Conservation (phyloP, 1,140 invertebrate species). For the Drosophila yakuba region DNA sequence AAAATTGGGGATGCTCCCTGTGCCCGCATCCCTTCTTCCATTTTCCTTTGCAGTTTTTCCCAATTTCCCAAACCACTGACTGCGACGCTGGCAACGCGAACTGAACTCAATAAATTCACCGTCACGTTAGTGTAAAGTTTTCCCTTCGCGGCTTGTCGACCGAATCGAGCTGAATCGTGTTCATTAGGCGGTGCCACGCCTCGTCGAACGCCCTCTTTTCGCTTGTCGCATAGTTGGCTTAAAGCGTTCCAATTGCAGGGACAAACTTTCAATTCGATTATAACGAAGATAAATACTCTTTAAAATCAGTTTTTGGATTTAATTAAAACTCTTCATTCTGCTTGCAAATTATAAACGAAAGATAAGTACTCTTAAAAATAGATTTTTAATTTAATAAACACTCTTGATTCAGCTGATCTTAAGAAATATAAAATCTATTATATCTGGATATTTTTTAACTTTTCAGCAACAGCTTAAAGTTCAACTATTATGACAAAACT, state of each 20-base stretch:
- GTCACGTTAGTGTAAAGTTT: slow-evolving; percentile 55
- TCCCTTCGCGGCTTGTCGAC: slow-evolving; percentile 17
- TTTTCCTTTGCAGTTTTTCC: slow-evolving; percentile 21
- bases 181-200: slow-evolving; percentile 47
- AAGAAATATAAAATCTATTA: too few species aligned
- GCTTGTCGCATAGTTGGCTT: slow-evolving; percentile 1
- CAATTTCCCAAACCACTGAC: slow-evolving; percentile 26
- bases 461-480: too few species aligned
- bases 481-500: neutral
- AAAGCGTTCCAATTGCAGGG: neutral
- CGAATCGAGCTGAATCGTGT: slow-evolving; percentile 26
- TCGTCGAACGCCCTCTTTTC: slow-evolving; percentile 9
- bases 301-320: neutral
- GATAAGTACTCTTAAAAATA: too few species aligned
- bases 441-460: too few species aligned
- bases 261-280: neutral
- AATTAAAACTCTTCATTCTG: too few species aligned
- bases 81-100: neutral
- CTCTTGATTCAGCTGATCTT: too few species aligned
- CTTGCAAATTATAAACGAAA: too few species aligned
- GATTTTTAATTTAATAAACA: too few species aligned
- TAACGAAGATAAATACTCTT: neutral
- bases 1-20: slow-evolving; percentile 47
- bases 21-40: slow-evolving; percentile 15
- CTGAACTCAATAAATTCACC: slow-evolving; percentile 48